A percentile compares a stretch with the other conserved stretches of the same genome.
phyloP scores from a whole-genome alignment of 2,113 vertebrate genomes.

The Ciconia boyciana region DNA sequence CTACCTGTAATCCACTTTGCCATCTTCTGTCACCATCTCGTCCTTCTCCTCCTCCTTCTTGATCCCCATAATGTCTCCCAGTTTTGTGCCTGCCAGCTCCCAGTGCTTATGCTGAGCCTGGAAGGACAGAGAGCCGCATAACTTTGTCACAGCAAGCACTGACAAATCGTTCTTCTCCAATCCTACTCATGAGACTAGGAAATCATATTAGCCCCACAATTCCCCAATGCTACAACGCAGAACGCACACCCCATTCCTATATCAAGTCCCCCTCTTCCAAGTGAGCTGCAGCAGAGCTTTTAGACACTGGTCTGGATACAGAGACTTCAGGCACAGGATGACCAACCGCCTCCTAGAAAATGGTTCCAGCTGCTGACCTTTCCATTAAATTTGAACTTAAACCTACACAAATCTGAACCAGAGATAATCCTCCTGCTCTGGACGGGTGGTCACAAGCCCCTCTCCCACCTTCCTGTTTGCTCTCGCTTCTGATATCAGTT shows the following conservation, averaged over 20 bases:
- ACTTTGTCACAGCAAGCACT: not conserved
- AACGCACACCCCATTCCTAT: not conserved
- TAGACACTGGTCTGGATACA: not conserved
- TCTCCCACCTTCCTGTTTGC: not conserved
- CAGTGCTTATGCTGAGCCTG: constrained; percentile 99
- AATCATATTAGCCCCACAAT: not conserved
- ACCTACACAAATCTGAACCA: not conserved
- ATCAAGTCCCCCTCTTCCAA: not conserved
- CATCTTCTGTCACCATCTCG: constrained; percentile 84
- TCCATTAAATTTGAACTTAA: not conserved
- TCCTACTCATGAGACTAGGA: not conserved
- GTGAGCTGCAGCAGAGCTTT: not conserved
- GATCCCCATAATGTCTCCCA: constrained; percentile 98
- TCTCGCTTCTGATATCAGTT: not conserved
- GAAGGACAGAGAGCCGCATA: not conserved
- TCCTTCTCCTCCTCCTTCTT: constrained; percentile 88
- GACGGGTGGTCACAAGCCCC: not conserved
- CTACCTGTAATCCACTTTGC: constrained; percentile 95
- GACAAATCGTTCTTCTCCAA: not conserved
- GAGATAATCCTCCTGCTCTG: not conserved
- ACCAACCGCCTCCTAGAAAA: not conserved
- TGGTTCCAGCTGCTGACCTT: not conserved
- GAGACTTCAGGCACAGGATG: not conserved
- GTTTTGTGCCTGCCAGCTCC: constrained; percentile 96
- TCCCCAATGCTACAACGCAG: not conserved